Percentiles rank a stretch among this genome's conserved stretches.
Evolutionary conservation across 2,113 vertebrate species (phyloP).

Genomic region (Panthera tigris): DNA sequence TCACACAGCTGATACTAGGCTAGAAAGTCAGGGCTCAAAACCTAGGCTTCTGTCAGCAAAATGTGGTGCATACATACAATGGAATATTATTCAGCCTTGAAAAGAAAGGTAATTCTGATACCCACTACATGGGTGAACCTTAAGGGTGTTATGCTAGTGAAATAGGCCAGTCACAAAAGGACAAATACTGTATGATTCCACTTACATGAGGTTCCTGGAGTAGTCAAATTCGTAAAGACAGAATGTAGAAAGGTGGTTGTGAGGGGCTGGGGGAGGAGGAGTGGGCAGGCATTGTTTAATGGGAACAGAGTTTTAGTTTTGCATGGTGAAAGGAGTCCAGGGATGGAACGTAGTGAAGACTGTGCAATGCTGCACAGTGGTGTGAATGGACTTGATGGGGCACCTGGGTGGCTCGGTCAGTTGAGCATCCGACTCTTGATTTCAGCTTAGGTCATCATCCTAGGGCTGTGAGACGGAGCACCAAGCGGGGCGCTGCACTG

Average conservation of each 20-base stretch:
- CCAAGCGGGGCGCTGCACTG: too few species aligned
- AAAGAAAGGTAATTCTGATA: background rate
- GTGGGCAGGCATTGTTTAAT: background rate
- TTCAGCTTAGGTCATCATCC: too few species aligned
- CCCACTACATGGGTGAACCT: background rate
- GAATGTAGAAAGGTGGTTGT: background rate
- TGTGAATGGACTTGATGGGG: background rate
- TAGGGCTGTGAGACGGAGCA: too few species aligned
- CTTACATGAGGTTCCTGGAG: background rate
- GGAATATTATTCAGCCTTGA: background rate
- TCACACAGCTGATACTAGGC: background rate
- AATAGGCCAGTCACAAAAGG: background rate
- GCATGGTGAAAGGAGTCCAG: background rate
- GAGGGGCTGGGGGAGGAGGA: rapidly evolving
- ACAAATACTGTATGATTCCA: background rate
- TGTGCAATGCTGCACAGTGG: background rate
- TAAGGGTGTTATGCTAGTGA: background rate
- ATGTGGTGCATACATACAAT: background rate
- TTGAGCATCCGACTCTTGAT: too few species aligned
- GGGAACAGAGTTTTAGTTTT: background rate
- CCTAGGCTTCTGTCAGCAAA: background rate
- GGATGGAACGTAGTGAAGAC: too few species aligned
- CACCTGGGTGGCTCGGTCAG: too few species aligned
- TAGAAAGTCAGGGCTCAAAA: background rate
- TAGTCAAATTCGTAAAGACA: background rate